Evolutionary conservation across 2,888 invertebrate genomes (phyloP).

Genomic region (Tupiocoris notatus): DNA sequence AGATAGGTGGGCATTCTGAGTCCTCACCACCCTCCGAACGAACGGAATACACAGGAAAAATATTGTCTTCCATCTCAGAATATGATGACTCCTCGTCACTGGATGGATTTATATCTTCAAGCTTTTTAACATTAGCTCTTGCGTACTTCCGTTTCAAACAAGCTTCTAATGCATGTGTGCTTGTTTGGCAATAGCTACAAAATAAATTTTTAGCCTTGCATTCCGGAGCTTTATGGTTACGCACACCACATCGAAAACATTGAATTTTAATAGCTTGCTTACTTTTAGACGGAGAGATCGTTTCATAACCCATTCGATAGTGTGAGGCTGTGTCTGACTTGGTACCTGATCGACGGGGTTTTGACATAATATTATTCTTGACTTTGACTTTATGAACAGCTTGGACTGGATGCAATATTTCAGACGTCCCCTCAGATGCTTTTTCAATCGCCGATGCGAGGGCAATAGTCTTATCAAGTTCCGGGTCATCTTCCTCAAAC

Average conservation of each 20-base stretch:
- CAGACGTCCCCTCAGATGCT: background rate
- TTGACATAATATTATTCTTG: background rate
- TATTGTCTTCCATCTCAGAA: background rate
- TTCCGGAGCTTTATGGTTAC: constrained; percentile 5
- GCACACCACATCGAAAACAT: constrained; percentile 3
- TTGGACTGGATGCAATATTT: background rate
- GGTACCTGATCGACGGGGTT: background rate
- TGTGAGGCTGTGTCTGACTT: too few species aligned
- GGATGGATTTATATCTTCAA: background rate
- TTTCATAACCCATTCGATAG: background rate
- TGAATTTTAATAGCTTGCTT: background rate
- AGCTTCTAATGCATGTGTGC: constrained; percentile 1
- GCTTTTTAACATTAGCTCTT: background rate
- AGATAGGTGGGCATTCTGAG: background rate
- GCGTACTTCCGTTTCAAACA: constrained; percentile 3
- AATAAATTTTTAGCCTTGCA: constrained; percentile 11
- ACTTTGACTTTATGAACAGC: background rate
- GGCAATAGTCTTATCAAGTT: background rate
- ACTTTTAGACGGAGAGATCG: background rate
- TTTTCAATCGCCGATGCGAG: background rate
- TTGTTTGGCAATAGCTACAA: constrained; percentile 1
- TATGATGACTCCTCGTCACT: background rate
- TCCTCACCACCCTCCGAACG: background rate
- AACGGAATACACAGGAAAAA: background rate
- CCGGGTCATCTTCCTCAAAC: background rate